Evolutionary conservation across 2,888 invertebrate genomes (phyloP).

Genomic region (Ephialtes manifestator): DNA sequence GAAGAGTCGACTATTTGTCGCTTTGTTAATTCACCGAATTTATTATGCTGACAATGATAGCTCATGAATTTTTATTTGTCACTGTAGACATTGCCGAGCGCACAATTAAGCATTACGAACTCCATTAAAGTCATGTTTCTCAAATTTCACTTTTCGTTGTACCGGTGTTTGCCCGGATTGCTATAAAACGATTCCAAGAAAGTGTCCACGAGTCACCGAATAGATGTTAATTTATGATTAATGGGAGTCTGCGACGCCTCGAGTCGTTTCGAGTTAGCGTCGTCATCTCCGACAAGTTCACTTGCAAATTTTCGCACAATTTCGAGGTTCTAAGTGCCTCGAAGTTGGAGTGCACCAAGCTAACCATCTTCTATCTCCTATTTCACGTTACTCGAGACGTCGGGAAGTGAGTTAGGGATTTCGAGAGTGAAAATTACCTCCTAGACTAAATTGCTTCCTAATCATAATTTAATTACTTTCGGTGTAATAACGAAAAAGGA

Average conservation of each 20-base stretch:
- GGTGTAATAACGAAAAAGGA: neutral
- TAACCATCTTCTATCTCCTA: constrained; percentile 11
- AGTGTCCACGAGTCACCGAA: constrained; percentile 11
- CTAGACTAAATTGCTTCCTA: neutral
- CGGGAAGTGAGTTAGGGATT: constrained; percentile 5
- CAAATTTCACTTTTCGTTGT: constrained; percentile 42
- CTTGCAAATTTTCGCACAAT: constrained; percentile 55
- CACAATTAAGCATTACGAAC: constrained; percentile 18
- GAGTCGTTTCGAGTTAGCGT: constrained; percentile 31
- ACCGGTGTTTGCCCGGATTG: constrained; percentile 49
- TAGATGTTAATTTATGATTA: constrained; percentile 58
- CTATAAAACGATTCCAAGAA: constrained; percentile 61
- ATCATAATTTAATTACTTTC: neutral
- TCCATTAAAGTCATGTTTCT: constrained; percentile 17
- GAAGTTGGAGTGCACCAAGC: neutral
- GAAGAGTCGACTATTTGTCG: neutral
- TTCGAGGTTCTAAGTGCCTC: constrained; percentile 16
- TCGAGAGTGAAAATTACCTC: constrained; percentile 16
- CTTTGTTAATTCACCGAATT: constrained; percentile 9
- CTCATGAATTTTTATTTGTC: constrained; percentile 50
- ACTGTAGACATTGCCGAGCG: neutral
- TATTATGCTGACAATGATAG: constrained; percentile 19
- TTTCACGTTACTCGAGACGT: constrained; percentile 3
- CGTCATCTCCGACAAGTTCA: constrained; percentile 35
- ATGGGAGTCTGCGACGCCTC: constrained; percentile 29